These are phyloP conservation scores for Clanis bilineata DNA, from an alignment of 2,888 invertebrate genomes.

Conservation along the genomic window DNA sequence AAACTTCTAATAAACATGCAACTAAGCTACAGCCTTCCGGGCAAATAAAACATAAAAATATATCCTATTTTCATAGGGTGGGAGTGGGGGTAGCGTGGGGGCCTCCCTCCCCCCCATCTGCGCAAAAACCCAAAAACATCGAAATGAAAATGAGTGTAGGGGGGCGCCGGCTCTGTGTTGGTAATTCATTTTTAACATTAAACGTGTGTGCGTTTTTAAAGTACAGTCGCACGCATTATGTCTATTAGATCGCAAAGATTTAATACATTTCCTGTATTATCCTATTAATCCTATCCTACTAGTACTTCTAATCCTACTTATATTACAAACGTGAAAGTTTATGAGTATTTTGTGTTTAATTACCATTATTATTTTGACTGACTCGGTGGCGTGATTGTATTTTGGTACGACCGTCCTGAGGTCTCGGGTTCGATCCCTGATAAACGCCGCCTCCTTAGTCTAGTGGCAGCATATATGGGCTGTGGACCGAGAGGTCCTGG, in stretches of 20 bases:
- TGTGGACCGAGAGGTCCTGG: no score
- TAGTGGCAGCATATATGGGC: no score
- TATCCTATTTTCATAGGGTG: conserved; percentile 83
- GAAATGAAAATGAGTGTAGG: conserved; percentile 83
- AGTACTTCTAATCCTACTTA: no score
- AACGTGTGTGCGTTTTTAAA: conserved; percentile 80
- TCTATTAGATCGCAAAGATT: no score
- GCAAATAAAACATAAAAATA: conserved; percentile 83
- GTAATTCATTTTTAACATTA: conserved; percentile 83
- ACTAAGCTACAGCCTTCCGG: conserved; percentile 81
- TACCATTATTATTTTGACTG: no score
- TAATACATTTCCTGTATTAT: background rate
- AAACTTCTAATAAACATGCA: conserved; percentile 82
- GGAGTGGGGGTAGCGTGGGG: conserved; percentile 55
- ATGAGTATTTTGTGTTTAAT: no score
- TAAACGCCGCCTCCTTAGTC: no score
- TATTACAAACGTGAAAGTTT: no score
- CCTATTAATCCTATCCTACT: background rate
- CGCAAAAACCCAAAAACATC: conserved; percentile 84
- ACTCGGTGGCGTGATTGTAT: no score
- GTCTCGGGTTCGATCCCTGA: no score
- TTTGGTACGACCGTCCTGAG: no score
- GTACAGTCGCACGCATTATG: conserved; percentile 56
- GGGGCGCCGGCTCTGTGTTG: conserved; percentile 71
- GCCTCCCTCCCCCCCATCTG: conserved; percentile 60